A percentile compares a stretch with the other conserved stretches of the same genome.
Conservation (phyloP, 2,113 vertebrate species). For the Puffinus mauretanicus region DNA sequence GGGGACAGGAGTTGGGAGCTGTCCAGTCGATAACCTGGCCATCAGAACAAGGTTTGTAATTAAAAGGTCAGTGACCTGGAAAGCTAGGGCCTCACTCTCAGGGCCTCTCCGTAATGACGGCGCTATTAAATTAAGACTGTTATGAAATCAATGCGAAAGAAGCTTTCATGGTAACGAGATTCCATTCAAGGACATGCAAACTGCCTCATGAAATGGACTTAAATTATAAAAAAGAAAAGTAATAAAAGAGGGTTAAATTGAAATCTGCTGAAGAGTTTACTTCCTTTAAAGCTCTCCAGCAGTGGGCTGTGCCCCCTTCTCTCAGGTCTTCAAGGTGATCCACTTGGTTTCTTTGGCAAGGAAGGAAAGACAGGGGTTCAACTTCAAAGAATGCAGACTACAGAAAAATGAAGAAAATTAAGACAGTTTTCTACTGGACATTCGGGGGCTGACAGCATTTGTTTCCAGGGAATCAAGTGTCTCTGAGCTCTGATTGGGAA, state of each 20-base stretch:
- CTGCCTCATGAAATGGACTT: conserved; percentile 74
- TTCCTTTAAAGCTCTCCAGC: conserved; percentile 46
- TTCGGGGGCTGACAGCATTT: neutral
- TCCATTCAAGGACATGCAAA: conserved; percentile 82
- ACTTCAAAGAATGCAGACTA: conserved; percentile 9
- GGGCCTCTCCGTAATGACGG: conserved; percentile 81
- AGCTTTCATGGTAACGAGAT: conserved; percentile 86
- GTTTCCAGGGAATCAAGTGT: neutral
- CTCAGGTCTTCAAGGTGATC: conserved; percentile 35
- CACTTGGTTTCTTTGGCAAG: conserved; percentile 26
- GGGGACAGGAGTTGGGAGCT: conserved; percentile 77
- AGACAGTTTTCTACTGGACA: neutral
- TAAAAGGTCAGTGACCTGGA: conserved; percentile 89
- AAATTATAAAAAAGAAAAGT: conserved; percentile 78
- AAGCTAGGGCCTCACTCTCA: conserved; percentile 79
- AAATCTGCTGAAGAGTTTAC: conserved; percentile 69
- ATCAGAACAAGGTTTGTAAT: conserved; percentile 86
- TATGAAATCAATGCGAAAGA: conserved; percentile 89
- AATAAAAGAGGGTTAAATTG: conserved; percentile 73
- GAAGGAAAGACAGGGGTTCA: neutral
- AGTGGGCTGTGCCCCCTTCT: conserved; percentile 30
- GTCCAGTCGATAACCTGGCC: conserved; percentile 85
- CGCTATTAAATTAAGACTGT: conserved; percentile 87
- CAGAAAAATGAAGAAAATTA: neutral
- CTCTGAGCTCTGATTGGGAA: neutral